phyloP scores from a whole-genome alignment of 2,113 vertebrate species.

The human (Homo sapiens) region GRCh38 chr14:30780501-30781000 shows the following conservation, averaged over 20 bases:
- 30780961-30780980: background rate
- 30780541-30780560: background rate
- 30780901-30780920: background rate
- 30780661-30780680: background rate
- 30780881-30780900: slow-evolving; percentile 5
- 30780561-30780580: background rate
- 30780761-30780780: background rate
- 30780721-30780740: background rate
- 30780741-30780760: background rate
- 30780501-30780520: background rate
- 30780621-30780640: background rate
- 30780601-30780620: background rate
- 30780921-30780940: slow-evolving; percentile 33
- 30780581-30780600: background rate
- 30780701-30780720: background rate
- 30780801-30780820: background rate
- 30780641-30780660: background rate
- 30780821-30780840: background rate
- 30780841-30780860: background rate
- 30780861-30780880: background rate
- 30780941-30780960: background rate
- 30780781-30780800: background rate
- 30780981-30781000: background rate
- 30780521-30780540: background rate
- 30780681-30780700: background rate